A percentile compares a stretch with the other conserved stretches of the same genome.
phyloP scores from a whole-genome alignment of 2,888 invertebrate species.

The Elmis aenea region DNA sequence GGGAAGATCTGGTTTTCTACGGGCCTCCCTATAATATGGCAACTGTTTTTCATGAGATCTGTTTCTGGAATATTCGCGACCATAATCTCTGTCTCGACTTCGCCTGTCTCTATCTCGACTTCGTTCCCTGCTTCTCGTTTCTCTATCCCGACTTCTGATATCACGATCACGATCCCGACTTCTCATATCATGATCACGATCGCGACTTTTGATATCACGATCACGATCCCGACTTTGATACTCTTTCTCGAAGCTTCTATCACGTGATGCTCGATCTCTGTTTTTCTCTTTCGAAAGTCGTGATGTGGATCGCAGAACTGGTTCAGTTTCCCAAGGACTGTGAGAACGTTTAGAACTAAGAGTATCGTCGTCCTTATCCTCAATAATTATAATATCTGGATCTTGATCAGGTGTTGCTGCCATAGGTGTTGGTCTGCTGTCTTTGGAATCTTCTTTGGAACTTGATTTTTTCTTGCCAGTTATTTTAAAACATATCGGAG shows the following conservation, averaged over 20 bases:
- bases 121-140: constrained; percentile 2
- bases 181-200: neutral
- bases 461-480: constrained; percentile 27
- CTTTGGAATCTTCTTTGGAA: constrained; percentile 13
- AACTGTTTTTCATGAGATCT: constrained; percentile 29
- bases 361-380: constrained; percentile 38
- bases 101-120: neutral
- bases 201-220: neutral
- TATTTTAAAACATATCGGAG: constrained; percentile 43
- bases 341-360: constrained; percentile 34
- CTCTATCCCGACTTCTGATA: constrained; percentile 3
- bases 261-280: neutral
- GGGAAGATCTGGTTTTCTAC: constrained; percentile 18
- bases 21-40: constrained; percentile 16
- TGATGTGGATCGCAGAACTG: constrained; percentile 5
- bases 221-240: neutral
- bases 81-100: neutral
- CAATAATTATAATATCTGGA: constrained; percentile 40
- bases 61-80: constrained; percentile 11
- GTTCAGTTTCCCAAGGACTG: constrained; percentile 44
- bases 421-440: constrained; percentile 34
- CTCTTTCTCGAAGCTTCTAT: neutral
- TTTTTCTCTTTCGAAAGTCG: constrained; percentile 14
- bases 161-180: constrained; percentile 7
- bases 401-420: constrained; percentile 41